Conservation (phyloP, 2,113 vertebrate genomes). For the Diglossa brunneiventris region DNA sequence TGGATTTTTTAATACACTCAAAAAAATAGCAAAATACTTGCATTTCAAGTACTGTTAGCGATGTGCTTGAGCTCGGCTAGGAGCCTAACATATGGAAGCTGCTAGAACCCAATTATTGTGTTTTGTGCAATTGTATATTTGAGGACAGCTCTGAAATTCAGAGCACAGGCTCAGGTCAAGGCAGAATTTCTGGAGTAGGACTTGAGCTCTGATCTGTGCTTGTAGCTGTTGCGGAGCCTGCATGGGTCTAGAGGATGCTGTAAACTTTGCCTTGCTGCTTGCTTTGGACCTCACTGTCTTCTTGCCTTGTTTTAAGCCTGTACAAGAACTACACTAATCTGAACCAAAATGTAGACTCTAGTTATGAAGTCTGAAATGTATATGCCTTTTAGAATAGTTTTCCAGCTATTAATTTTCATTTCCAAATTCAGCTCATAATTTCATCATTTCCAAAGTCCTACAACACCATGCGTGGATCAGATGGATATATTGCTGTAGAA, state of each 20-base stretch:
- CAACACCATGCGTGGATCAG: not conserved
- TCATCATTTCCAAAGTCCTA: not conserved
- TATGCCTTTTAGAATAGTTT: not conserved
- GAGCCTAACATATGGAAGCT: not conserved
- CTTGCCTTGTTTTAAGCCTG: not conserved
- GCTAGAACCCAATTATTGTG: not conserved
- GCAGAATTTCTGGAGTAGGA: not conserved
- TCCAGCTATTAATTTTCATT: not conserved
- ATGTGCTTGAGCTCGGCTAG: not conserved
- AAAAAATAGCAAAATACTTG: not conserved
- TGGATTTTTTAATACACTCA: not conserved
- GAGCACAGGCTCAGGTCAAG: not conserved
- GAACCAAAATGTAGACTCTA: not conserved
- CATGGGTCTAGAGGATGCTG: not conserved
- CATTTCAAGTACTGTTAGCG: not conserved
- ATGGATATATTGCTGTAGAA: not conserved
- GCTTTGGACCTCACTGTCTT: not conserved
- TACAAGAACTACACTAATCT: not conserved
- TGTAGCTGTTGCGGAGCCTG: not conserved
- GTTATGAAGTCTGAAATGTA: not conserved
- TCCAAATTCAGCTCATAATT: not conserved
- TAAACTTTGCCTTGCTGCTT: not conserved
- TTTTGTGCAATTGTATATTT: not conserved
- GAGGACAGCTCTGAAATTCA: not conserved
- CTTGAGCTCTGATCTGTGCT: not conserved